Conservation (phyloP, 2,797 vertebrate species). For the Leucoraja ocellata region DNA sequence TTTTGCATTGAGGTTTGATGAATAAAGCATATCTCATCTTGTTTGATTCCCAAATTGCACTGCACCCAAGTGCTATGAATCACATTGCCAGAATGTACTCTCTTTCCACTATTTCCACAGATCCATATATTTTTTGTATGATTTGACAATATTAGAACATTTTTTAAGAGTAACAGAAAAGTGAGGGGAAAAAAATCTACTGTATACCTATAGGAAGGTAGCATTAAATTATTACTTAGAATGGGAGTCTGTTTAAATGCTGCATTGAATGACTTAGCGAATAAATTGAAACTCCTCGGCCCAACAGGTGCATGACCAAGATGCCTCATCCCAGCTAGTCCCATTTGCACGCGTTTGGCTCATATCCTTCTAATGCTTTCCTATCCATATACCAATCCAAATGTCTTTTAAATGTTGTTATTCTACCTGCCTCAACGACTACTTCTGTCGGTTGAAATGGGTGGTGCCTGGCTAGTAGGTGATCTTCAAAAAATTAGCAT, state of each 20-base stretch:
- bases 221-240: neutral
- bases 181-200: neutral
- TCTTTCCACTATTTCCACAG: neutral
- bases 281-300: too few relatives aligned
- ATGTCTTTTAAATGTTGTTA: too few relatives aligned
- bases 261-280: neutral
- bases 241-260: neutral
- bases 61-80: neutral
- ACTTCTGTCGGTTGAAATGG: neutral
- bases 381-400: too few relatives aligned
- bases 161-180: neutral
- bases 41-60: neutral
- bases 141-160: neutral
- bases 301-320: too few relatives aligned
- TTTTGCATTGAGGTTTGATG: neutral
- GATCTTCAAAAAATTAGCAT: neutral
- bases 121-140: neutral
- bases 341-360: too few relatives aligned
- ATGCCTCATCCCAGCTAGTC: too few relatives aligned
- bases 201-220: neutral
- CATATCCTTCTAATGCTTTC: too few relatives aligned
- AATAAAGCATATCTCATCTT: neutral
- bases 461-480: neutral
- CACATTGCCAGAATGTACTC: neutral
- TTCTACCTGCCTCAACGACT: too few relatives aligned